A percentile compares a stretch with the other conserved stretches of the same genome.
These are phyloP conservation scores for Falco novaeseelandiae DNA, from an alignment of 2,797 vertebrate species.

Conservation along the genomic window DNA sequence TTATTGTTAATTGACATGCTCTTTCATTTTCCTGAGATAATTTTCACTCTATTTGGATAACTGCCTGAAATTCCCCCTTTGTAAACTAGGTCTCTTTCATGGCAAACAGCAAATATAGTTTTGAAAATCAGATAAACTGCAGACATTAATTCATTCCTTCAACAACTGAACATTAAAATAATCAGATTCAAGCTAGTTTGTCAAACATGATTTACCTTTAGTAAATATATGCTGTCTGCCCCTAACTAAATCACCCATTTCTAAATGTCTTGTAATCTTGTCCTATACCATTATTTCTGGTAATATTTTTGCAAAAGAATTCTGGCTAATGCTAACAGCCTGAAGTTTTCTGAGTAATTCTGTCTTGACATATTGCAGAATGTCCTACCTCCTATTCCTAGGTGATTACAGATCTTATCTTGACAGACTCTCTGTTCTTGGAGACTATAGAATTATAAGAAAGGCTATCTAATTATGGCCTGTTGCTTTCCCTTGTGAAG, in stretches of 20 bases:
- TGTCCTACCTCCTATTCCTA: background rate
- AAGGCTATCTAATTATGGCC: background rate
- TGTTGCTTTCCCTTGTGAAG: background rate
- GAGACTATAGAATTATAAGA: background rate
- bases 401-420: background rate
- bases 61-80: background rate
- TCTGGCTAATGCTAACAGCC: background rate
- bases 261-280: constrained; percentile 33
- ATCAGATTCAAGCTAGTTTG: constrained; percentile 23
- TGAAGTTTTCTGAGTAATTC: constrained; percentile 5
- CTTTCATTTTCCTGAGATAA: constrained; percentile 56
- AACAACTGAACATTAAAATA: constrained; percentile 21
- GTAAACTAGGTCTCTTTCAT: background rate
- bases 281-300: constrained; percentile 40
- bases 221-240: background rate
- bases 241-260: constrained; percentile 23
- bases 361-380: background rate
- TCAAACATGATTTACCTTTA: constrained; percentile 39
- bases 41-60: constrained; percentile 29
- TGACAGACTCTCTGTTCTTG: background rate
- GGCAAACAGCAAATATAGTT: constrained; percentile 23
- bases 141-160: constrained; percentile 1
- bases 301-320: constrained; percentile 8
- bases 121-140: constrained; percentile 39
- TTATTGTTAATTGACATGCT: constrained; percentile 50